Evolutionary conservation across 2,888 invertebrate genomes (phyloP), one percentile per base, ranked within the genome.

Genomic region (Trypoxylon attenuatum): DNA sequence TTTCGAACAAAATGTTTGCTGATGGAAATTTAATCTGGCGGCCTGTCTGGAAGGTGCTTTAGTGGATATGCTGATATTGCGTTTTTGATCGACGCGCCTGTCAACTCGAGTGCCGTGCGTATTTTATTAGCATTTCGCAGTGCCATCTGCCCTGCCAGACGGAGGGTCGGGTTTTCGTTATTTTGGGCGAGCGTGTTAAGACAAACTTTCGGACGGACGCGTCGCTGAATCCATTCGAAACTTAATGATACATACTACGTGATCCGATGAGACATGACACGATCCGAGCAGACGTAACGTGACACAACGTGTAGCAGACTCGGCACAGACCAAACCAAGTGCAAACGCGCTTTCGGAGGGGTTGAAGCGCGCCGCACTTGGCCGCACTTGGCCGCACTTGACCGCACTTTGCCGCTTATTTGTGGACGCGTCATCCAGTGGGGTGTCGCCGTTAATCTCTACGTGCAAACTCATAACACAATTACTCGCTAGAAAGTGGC

Each of bases 261-360:
- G 56, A 42, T 47, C 45, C 47, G 55, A 46, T 49, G 25, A n/a
- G 54, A 23, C 19, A 53, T 29, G 55, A 50, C 56, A 51, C 15
- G 45, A n/a, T n/a, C n/a, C n/a, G n/a, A n/a, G n/a, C n/a, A n/a
- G n/a, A n/a, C n/a, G n/a, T n/a, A n/a, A n/a, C n/a, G n/a, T n/a
- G n/a, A n/a, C n/a, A n/a, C n/a, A n/a, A n/a, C n/a, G n/a, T n/a
- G n/a, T n/a, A n/a, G n/a, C n/a, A n/a, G n/a, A n/a, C n/a, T n/a
- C n/a, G n/a, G n/a, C n/a, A n/a, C n/a, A n/a, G n/a, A n/a, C n/a
- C n/a, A n/a, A 45, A 47, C 43, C 49, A 38, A 59, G 53, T 52
- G 54, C 56, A 47, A 21, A 50, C 46, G 43, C 43, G 43, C 33
- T 51, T 49, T 51, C 22, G 42, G 25, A 15, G 25, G n/a, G n/a